Conservation (phyloP, 2,113 vertebrate species). For the Nestor notabilis region DNA sequence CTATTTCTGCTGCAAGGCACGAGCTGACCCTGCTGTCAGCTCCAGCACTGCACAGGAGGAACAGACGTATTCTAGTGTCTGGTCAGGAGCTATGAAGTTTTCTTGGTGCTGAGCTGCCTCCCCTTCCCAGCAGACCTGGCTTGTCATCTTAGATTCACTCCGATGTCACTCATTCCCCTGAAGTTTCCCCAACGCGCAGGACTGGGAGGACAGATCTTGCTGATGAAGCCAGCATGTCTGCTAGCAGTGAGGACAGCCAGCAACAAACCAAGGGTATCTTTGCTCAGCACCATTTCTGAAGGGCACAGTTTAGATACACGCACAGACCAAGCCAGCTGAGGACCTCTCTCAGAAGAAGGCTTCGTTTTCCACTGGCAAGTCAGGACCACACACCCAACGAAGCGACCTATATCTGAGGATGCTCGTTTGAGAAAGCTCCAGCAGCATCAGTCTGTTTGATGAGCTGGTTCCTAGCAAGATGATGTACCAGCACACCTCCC, state of each 20-base stretch:
- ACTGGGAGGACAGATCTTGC: not conserved
- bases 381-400: not conserved
- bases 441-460: not conserved
- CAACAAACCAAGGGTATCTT: not conserved
- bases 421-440: not conserved
- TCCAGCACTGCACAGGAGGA: not conserved
- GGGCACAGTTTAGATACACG: not conserved
- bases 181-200: rapidly evolving
- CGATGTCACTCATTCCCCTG: not conserved
- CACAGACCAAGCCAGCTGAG: not conserved
- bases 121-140: not conserved
- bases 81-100: not conserved
- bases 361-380: not conserved
- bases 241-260: conserved; percentile 3
- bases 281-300: not conserved
- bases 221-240: not conserved
- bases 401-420: not conserved
- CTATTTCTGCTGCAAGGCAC: not conserved
- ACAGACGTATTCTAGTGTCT: not conserved
- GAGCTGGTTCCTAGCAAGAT: not conserved
- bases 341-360: not conserved
- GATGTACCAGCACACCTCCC: not conserved
- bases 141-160: not conserved
- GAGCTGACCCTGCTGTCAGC: not conserved
- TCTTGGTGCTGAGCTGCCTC: conserved; percentile 1